A percentile compares a stretch with the other conserved stretches of the same genome.
phyloP scores from a whole-genome alignment of 2,113 vertebrate genomes.

The Scolopax mira region DNA sequence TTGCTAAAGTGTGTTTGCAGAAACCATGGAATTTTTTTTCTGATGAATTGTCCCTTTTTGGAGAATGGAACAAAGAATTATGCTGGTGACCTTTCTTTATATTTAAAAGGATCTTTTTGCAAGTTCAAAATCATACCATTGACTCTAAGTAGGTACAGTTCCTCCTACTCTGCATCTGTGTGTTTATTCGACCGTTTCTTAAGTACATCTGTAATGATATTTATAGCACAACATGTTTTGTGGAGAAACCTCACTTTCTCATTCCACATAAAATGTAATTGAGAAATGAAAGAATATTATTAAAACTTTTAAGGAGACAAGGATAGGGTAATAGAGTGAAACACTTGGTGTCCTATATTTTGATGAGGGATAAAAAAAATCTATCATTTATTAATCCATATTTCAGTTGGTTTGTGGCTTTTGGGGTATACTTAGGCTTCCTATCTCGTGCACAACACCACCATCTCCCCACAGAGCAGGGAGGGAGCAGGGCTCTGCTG shows the following conservation, averaged over 20 bases:
- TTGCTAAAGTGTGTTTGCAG: conserved; percentile 8
- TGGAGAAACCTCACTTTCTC: not conserved
- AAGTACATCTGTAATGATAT: not conserved
- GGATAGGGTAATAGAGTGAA: not conserved
- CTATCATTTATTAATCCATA: not conserved
- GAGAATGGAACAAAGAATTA: conserved; percentile 46
- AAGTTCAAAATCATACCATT: not conserved
- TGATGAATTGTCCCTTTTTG: conserved; percentile 5
- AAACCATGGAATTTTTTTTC: not conserved
- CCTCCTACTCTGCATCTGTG: not conserved
- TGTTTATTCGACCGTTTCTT: not conserved
- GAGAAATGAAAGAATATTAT: not conserved
- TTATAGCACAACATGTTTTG: not conserved
- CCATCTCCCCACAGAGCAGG: not conserved
- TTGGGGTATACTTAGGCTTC: not conserved
- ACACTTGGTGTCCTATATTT: not conserved
- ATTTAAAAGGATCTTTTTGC: conserved; percentile 13
- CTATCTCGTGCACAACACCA: fast-evolving
- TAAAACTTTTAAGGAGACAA: not conserved
- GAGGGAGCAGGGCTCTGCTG: not conserved
- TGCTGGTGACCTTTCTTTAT: conserved; percentile 65
- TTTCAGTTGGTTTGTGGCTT: not conserved
- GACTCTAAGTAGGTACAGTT: not conserved
- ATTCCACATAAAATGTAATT: not conserved
- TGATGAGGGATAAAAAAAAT: not conserved